These are phyloP conservation scores for Drosophila pseudoananassae DNA, from an alignment of 1,140 invertebrate genomes.

Conservation along the genomic window DNA sequence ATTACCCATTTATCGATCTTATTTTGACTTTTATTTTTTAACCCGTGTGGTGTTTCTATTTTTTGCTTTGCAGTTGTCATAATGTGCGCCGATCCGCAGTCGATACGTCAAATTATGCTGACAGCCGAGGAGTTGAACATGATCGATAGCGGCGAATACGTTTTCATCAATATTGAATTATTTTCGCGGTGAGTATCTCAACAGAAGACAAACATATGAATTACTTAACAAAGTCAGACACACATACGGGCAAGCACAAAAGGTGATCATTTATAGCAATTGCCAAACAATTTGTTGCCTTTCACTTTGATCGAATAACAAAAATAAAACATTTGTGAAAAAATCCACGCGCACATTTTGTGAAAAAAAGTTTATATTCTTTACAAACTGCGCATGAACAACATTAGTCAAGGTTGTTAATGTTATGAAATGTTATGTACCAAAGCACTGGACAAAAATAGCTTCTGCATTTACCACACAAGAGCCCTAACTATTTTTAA, in stretches of 20 bases:
- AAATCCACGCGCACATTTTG: conserved; percentile 62
- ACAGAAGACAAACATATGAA: conserved; percentile 32
- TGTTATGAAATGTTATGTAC: conserved; percentile 58
- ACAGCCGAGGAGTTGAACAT: conserved; percentile 96
- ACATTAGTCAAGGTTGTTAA: conserved; percentile 76
- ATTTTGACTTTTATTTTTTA: conserved; percentile 27
- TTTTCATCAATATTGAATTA: conserved; percentile 98
- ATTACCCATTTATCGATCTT: conserved; percentile 17
- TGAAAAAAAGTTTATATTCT: conserved; percentile 52
- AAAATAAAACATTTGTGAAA: conserved; percentile 13
- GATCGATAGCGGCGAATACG: conserved; percentile 97
- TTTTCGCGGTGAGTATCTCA: conserved; percentile 93
- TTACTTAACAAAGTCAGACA: conserved; percentile 43
- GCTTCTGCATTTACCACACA: conserved; percentile 46
- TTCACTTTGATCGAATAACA: conserved; percentile 65
- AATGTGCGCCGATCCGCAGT: conserved; percentile 95
- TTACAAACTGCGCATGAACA: conserved; percentile 66
- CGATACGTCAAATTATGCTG: conserved; percentile 94
- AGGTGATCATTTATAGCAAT: conserved; percentile 68
- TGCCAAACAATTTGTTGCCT: conserved; percentile 66
- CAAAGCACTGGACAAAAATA: conserved; percentile 57
- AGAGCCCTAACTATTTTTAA: conserved; percentile 65
- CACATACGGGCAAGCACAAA: conserved; percentile 20
- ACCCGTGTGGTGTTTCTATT: conserved; percentile 19
- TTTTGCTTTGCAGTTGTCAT: conserved; percentile 93